Evolutionary conservation across 2,113 vertebrate species (phyloP).

Genomic region (Sula dactylatra): DNA sequence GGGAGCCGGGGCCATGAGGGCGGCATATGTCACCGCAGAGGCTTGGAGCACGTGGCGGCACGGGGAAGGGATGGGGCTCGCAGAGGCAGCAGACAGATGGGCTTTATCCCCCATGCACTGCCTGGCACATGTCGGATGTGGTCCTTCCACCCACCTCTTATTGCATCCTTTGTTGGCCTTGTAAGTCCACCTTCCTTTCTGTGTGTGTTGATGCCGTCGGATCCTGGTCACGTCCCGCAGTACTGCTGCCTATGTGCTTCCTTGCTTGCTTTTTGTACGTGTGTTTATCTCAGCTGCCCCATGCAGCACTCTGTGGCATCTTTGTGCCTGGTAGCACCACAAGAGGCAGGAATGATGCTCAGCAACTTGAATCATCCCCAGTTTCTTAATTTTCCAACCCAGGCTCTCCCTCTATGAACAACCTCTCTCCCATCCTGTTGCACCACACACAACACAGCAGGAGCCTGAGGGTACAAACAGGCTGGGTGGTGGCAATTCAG

Average conservation of each 20-base stretch:
- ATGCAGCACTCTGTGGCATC: too few relatives aligned
- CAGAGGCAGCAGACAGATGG: not conserved
- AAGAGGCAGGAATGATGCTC: not conserved
- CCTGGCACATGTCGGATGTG: accelerated
- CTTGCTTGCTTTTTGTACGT: not conserved
- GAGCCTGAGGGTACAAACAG: not conserved
- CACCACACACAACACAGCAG: accelerated
- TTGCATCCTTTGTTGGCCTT: not conserved
- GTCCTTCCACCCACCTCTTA: not conserved
- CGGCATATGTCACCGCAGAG: not conserved
- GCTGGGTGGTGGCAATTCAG: not conserved
- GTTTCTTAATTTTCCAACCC: not conserved
- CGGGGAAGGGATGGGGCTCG: not conserved
- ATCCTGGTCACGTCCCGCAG: accelerated
- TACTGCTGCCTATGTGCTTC: not conserved
- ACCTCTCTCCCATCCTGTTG: not conserved
- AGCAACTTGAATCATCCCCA: not conserved
- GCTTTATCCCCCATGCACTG: not conserved
- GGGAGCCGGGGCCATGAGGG: not conserved
- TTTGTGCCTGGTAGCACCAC: not conserved
- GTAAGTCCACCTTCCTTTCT: not conserved
- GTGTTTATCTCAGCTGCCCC: not conserved
- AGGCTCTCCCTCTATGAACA: not conserved
- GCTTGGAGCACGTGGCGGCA: not conserved
- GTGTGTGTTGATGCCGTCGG: accelerated